Evolutionary conservation across 2,113 vertebrate genomes (phyloP), one percentile per base, ranked within the genome.

Genomic region (Centropristis striata): DNA sequence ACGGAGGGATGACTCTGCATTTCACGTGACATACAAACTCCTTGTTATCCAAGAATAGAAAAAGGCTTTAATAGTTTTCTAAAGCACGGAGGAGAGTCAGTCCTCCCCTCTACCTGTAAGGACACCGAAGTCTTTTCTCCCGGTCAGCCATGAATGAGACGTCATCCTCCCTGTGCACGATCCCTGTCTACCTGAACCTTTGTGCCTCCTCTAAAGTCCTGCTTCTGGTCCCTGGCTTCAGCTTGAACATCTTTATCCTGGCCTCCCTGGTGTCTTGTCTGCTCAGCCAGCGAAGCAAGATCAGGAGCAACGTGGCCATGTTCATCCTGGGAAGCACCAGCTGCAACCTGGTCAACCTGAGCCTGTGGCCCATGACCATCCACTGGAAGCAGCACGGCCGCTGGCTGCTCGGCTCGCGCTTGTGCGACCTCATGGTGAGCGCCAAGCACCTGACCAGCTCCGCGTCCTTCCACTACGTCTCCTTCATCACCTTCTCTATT

Each of bases 401-500:
- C 61, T 91, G 90, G 88, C 63, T 80, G 42, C 83, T 91, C 32
- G 88, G 87, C 66, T 57, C 71, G 10, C 61, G 2, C 8, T 8
- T 87, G 69, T 90, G 90, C 7, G 90, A 90, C 42, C 21, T 88
- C 58, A 90, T 91, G 88, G 85, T 90, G 72, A 78, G 71, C n/a
- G 51, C 78, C 77, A 90, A 84, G 39, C 77, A 86, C 23, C 61
- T 93, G 78, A 85, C 66, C 3, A 83, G 83, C 51, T 86, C 81
- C 0, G 80, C 80, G 25, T 91, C 89, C 47, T 92, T 90, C 83
- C 74, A 86, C 65, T 90, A 93, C 58, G 61, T 81, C 67, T 90
- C 84, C 78, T 91, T 90, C 71, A 91, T 92, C 20, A 90, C 75
- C 61, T 85, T 91, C 80, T 89, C 89, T 18, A 44, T 92, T 46